Percentiles rank a stretch among this genome's conserved stretches.
phyloP scores from a whole-genome alignment of 1,140 invertebrate species.

The Daktulosphaira vitifoliae region DNA sequence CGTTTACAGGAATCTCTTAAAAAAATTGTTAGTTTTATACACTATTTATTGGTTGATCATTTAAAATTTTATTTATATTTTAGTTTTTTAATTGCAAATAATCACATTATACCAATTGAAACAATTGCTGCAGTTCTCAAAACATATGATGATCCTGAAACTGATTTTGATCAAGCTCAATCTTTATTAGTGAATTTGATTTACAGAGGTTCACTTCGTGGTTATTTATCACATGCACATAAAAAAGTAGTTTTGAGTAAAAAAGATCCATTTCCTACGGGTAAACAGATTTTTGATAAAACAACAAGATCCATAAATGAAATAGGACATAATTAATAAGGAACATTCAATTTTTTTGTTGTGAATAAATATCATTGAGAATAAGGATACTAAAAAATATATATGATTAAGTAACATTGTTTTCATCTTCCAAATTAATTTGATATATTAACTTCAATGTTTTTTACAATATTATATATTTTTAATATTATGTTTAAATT shows the following conservation, averaged over 20 bases:
- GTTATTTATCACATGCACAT: slow-evolving; percentile 95
- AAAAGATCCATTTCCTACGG: slow-evolving; percentile 83
- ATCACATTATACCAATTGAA: slow-evolving; percentile 82
- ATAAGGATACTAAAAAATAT: no score
- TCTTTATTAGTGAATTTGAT: slow-evolving; percentile 96
- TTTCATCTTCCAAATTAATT: no score
- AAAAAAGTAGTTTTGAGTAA: slow-evolving; percentile 96
- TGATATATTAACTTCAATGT: no score
- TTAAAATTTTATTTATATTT: slow-evolving; percentile 37
- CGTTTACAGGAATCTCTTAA: slow-evolving; percentile 92
- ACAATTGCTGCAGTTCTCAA: slow-evolving; percentile 71
- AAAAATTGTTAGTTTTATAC: slow-evolving; percentile 67
- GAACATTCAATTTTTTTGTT: no score
- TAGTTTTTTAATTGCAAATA: slow-evolving; percentile 70
- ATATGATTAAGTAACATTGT: no score
- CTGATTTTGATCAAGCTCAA: slow-evolving; percentile 87
- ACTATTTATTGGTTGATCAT: not conserved
- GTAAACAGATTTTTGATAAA: slow-evolving; percentile 25
- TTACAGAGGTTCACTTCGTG: slow-evolving; percentile 87
- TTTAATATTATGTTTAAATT: no score
- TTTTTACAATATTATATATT: no score
- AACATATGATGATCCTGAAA: slow-evolving; percentile 70
- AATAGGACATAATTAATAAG: slow-evolving; percentile 27
- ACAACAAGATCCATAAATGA: slow-evolving; percentile 16
- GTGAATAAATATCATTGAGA: no score